These are phyloP conservation scores for Conomelus anceps DNA, from an alignment of 2,888 invertebrate genomes.

Conservation along the genomic window DNA sequence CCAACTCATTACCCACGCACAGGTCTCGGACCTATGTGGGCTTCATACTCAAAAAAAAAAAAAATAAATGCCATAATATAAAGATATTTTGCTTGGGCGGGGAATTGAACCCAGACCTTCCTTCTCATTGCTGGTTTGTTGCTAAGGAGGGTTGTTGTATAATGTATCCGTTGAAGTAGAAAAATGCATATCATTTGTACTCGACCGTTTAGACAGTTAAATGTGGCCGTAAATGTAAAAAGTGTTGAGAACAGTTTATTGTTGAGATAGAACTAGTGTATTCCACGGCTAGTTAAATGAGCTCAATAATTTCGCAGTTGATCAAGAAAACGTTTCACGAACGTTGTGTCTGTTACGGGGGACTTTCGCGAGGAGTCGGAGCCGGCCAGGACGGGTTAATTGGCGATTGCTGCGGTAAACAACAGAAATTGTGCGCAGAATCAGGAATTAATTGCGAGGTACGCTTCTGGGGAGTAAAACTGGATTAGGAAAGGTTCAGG, in stretches of 20 bases:
- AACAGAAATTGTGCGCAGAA: not conserved
- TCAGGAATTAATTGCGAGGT: not conserved
- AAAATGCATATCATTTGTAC: not conserved
- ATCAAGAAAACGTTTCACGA: not conserved
- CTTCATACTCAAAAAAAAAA: no score
- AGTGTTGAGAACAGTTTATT: not conserved
- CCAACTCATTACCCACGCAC: no score
- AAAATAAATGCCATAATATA: no score
- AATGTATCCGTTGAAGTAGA: not conserved
- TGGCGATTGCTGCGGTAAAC: not conserved
- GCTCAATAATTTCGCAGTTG: not conserved
- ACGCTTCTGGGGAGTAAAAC: not conserved
- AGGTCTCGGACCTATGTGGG: not conserved
- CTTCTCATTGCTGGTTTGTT: no score
- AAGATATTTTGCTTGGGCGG: no score
- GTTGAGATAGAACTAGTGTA: not conserved
- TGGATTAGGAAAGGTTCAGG: not conserved
- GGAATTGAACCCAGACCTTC: no score
- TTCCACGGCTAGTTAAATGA: not conserved
- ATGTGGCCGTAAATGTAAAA: not conserved
- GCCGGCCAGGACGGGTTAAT: not conserved
- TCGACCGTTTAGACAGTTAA: not conserved
- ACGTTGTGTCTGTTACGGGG: not conserved
- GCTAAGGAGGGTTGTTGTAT: not conserved
- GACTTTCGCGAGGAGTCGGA: not conserved